Evolutionary conservation across 2,797 vertebrate genomes (phyloP).

Genomic region (Esox masquinongy): DNA sequence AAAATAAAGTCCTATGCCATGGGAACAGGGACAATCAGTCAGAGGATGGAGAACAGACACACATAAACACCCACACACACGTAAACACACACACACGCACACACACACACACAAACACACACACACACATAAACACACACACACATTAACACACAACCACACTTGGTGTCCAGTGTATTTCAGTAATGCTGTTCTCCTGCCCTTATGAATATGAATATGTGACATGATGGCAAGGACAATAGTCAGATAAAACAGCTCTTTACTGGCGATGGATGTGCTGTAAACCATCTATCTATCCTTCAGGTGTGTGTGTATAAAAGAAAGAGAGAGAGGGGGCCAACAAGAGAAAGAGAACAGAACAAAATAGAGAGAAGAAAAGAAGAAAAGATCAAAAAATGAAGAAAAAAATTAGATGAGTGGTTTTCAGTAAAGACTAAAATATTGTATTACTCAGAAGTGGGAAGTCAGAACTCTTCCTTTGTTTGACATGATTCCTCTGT

Average conservation of each 20-base stretch:
- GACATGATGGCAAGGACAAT: background rate
- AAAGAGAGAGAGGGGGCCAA: background rate
- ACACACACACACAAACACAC: background rate
- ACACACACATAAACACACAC: background rate
- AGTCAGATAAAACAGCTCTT: background rate
- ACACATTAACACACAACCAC: background rate
- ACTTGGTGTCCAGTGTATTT: background rate
- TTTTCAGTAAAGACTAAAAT: background rate
- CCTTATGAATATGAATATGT: background rate
- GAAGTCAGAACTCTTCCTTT: background rate
- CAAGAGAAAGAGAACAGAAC: background rate
- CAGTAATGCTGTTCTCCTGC: background rate
- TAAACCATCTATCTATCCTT: background rate
- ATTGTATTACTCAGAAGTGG: background rate
- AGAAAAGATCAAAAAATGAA: background rate
- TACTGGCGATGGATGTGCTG: background rate
- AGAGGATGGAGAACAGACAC: background rate
- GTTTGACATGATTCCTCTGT: background rate
- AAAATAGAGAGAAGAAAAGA: background rate
- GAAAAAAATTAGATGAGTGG: too few species aligned
- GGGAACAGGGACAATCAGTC: constrained; percentile 18
- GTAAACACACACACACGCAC: background rate
- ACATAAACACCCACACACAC: background rate
- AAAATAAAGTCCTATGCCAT: constrained; percentile 62
- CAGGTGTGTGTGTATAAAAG: background rate